phyloP scores from a whole-genome alignment of 1,140 invertebrate genomes.

The Venturia canescens region DNA sequence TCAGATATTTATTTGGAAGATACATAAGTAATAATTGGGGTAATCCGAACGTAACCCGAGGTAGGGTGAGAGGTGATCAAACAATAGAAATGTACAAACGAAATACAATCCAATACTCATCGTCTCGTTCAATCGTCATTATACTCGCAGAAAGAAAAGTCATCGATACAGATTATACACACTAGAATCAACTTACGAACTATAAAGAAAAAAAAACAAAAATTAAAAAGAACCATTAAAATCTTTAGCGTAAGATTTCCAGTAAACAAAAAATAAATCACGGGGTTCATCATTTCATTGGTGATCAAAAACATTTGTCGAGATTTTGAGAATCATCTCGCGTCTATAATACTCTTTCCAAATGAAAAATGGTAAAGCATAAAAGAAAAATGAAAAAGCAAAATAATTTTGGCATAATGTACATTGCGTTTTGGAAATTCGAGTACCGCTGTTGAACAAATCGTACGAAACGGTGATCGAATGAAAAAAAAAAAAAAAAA shows the following conservation, averaged over 20 bases:
- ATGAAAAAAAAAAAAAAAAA: neutral
- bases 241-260: too few species aligned
- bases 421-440: too few species aligned
- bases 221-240: neutral
- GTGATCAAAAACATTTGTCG: too few species aligned
- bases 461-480: too few species aligned
- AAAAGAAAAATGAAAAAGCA: too few species aligned
- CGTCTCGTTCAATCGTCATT: neutral
- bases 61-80: constrained; percentile 56
- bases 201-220: constrained; percentile 2
- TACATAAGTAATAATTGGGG: constrained; percentile 59
- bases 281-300: too few species aligned
- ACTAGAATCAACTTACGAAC: constrained; percentile 28
- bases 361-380: too few species aligned
- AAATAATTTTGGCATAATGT: too few species aligned
- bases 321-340: too few species aligned
- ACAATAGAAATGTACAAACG: constrained; percentile 66
- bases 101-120: constrained; percentile 59
- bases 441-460: too few species aligned
- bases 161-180: neutral
- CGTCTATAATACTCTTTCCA: too few species aligned
- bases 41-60: constrained; percentile 64
- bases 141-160: neutral
- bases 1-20: constrained; percentile 71
- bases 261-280: too few species aligned